A percentile compares a stretch with the other conserved stretches of the same genome.
Evolutionary conservation across 2,113 vertebrate species (phyloP).

Genomic region (Riparia riparia): DNA sequence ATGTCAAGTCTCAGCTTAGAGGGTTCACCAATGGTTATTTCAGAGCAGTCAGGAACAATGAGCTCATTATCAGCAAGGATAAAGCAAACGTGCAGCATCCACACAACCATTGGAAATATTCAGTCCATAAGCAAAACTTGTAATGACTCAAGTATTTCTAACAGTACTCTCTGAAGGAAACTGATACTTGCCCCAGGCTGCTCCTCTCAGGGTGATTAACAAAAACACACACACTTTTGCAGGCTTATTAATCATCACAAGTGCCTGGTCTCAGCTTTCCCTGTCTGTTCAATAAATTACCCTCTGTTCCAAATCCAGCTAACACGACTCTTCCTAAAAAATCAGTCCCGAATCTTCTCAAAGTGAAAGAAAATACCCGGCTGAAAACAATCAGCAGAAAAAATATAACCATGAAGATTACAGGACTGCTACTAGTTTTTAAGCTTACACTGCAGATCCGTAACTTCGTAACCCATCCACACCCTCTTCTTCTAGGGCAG

Average conservation of each 20-base stretch:
- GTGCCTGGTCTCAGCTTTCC: not conserved
- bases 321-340: not conserved
- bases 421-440: not conserved
- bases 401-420: not conserved
- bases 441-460: not conserved
- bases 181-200: not conserved
- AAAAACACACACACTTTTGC: not conserved
- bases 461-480: not conserved
- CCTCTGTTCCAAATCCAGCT: not conserved
- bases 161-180: not conserved
- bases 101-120: not conserved
- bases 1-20: not conserved
- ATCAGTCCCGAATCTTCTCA: not conserved
- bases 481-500: not conserved
- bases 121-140: not conserved
- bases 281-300: not conserved
- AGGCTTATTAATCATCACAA: not conserved
- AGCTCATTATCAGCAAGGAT: not conserved
- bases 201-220: not conserved
- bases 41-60: not conserved
- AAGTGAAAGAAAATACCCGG: not conserved
- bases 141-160: not conserved
- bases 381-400: not conserved
- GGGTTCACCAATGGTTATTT: not conserved
- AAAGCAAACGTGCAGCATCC: not conserved